Evolutionary conservation across 2,113 vertebrate species (phyloP), one percentile per base, ranked within the genome.

Genomic region (Centropristis striata): DNA sequence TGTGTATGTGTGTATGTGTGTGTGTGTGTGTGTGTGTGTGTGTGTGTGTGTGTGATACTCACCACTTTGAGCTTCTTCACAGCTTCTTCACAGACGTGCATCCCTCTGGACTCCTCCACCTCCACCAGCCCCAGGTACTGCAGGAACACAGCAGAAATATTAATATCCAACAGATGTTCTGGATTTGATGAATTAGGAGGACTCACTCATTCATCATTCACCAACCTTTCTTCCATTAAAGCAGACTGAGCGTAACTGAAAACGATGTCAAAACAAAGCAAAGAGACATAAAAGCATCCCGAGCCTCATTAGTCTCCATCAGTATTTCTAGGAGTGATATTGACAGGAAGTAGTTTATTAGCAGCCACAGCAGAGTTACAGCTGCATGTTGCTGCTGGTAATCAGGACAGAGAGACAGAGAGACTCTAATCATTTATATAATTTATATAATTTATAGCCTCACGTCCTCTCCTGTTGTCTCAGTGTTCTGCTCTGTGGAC

Each of bases 51-150:
- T 39, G 67, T 3, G 11, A 55, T 78, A 93, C 96, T 96, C 86
- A 98, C 97, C 72, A 96, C 87, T 95, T 97, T 98, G 8, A 97
- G 93, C 79, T 96, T 98, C 93, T 98, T 98, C 78, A 98, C 97
- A 0, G 97, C 97, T 13, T 98, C 97, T 84, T 98, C 97, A 32
- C 97, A 98, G 6, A 98, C 96, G 1, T 98, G 97, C 97, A 98
- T 98, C 14, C 97, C 97, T 63, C 97, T 95, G 3, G 97, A 98
- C 92, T 98, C 97, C 27, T 98, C 96, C 83, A 98, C 97, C 86
- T 98, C 97, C 54, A 97, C 96, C 37, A 97, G 91, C 18, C 97
- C 97, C 84, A 98, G 91, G 88, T 98, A 98, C 97, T 98, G 88
- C 46, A 69, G 58, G 37, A 1, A 27, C 39, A 49, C 18, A 28